phyloP scores from a whole-genome alignment of 2,797 vertebrate genomes.

The Rachycentron canadum region DNA sequence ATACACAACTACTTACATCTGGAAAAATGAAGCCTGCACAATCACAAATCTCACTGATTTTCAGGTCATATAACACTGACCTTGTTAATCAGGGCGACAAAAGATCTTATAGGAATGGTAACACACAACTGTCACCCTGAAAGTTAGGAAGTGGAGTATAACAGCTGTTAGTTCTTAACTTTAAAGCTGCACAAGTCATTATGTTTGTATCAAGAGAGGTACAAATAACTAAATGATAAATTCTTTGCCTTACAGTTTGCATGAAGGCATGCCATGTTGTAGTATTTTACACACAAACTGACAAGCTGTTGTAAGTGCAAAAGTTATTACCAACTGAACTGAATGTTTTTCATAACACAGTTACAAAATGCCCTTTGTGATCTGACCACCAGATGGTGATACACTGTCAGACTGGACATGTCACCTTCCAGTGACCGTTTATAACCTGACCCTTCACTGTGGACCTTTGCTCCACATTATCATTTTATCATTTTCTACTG shows the following conservation, averaged over 20 bases:
- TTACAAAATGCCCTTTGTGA: not conserved
- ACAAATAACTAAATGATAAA: too few species aligned
- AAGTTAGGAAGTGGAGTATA: not conserved
- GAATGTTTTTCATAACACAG: not conserved
- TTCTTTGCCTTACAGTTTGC: not conserved
- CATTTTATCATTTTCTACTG: not conserved
- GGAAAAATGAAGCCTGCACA: not conserved
- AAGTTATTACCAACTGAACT: not conserved
- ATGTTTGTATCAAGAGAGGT: not conserved
- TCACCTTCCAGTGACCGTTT: constrained; percentile 31
- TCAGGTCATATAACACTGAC: not conserved
- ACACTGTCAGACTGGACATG: constrained; percentile 17
- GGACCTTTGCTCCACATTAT: constrained; percentile 38
- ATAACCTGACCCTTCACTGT: constrained; percentile 5
- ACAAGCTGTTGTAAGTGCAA: not conserved
- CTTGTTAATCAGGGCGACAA: not conserved
- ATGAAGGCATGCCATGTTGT: not conserved
- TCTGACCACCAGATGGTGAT: constrained; percentile 56
- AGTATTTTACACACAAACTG: not conserved
- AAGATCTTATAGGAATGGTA: not conserved
- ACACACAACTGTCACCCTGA: not conserved
- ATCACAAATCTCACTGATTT: not conserved
- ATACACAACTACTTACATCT: not conserved
- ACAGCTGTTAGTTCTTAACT: not conserved
- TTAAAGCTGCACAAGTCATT: not conserved